Evolutionary conservation across 1,140 invertebrate species (phyloP), one percentile per base, ranked within the genome.

Genomic region (Belonocnema kinseyi): DNA sequence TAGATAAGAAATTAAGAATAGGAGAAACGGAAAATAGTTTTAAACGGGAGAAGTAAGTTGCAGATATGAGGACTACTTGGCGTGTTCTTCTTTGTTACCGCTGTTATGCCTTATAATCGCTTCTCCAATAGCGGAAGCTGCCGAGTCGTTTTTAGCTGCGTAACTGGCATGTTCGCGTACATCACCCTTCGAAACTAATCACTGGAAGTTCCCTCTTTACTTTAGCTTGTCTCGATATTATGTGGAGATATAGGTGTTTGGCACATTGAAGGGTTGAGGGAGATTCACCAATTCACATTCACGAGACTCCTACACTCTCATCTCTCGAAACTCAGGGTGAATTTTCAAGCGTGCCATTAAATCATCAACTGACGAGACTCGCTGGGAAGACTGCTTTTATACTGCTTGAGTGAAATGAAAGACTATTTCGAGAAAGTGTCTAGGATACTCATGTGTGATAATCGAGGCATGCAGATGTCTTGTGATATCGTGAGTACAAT

Each of bases 101-200:
- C 77, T 80, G 78, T 79, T 81, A 81, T 76, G 77, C 76, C 75
- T 74, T 79, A 72, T 73, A 79, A 80, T 79, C 77, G 78, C 77
- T 79, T 77, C 80, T 74, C 76, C 77, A 79, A 76, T 70, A 75
- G 77, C 76, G 82, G 79, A 81, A 83, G 79, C 82, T 83, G 81
- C 75, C 82, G 79, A 83, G 81, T 83, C 77, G 79, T 80, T 83
- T 83, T 80, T 83, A 66, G 77, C 77, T 77, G 61, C 50, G 61
- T 80, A 82, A 78, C 74, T 78, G 76, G 78, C 81, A 77, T 79
- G 78, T 81, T 80, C 73, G 76, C 77, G 76, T 77, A 78, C 76
- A 81, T 74, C 78, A 75, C 79, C 79, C 79, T 80, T 75, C 79
- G 79, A 77, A 77, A 80, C 40, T 46, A 46, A 79, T 81, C 80